Evolutionary conservation across 2,797 vertebrate genomes (phyloP).

Genomic region (Enteromius anoplus): DNA sequence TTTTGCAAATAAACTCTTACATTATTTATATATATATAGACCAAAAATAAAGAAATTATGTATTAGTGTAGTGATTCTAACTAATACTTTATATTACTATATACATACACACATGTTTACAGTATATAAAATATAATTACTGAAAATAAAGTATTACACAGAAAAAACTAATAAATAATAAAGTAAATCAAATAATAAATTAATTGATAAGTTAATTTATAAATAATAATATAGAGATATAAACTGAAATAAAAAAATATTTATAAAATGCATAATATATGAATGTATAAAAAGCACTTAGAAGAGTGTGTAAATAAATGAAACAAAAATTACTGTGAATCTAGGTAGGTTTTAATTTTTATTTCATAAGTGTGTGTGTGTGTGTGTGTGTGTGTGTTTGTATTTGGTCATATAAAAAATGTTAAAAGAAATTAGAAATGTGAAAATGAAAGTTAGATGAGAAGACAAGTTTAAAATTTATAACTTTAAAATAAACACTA

Average conservation of each 20-base stretch:
- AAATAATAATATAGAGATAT: neutral
- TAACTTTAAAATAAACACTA: neutral
- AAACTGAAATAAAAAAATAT: neutral
- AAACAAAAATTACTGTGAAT: neutral
- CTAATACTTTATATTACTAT: neutral
- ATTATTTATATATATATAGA: neutral
- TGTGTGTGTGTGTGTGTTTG: neutral
- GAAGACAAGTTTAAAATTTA: neutral
- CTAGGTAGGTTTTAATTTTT: neutral
- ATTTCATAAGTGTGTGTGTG: neutral
- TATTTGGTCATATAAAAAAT: neutral
- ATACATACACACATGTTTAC: neutral
- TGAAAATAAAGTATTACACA: neutral
- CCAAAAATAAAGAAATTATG: too few species aligned
- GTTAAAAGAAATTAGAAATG: neutral
- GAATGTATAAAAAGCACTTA: neutral
- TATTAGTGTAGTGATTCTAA: neutral
- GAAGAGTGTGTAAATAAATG: neutral
- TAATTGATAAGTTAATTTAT: neutral
- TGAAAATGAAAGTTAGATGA: neutral
- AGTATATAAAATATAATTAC: neutral
- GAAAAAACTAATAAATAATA: neutral
- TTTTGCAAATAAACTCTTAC: too few species aligned
- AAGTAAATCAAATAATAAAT: neutral
- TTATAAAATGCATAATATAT: neutral